These are phyloP conservation scores for Caenorhabditis afra DNA, from an alignment of 2,888 invertebrate genomes.

Conservation along the genomic window DNA sequence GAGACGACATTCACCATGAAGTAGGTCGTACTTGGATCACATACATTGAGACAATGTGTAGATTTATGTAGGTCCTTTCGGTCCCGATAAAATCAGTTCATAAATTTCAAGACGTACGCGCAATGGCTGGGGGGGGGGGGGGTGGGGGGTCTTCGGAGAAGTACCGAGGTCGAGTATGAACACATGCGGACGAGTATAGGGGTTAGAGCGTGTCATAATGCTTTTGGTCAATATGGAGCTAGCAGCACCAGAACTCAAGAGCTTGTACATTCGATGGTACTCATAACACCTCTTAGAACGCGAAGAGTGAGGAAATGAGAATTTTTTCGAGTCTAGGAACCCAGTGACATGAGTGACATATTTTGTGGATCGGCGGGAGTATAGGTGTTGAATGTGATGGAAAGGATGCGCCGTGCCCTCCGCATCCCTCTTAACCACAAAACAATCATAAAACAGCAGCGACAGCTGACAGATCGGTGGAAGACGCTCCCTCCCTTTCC, in stretches of 20 bases:
- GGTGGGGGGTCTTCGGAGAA: slow-evolving; percentile 6
- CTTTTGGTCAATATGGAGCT: slow-evolving; percentile 44
- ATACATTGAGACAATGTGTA: neutral
- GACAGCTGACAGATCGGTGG: slow-evolving; percentile 37
- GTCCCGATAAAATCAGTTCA: slow-evolving; percentile 54
- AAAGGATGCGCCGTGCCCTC: neutral
- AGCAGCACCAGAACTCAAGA: slow-evolving; percentile 6
- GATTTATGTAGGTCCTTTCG: neutral
- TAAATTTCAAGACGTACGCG: slow-evolving; percentile 42
- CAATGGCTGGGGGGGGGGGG: no score
- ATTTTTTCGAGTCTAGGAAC: slow-evolving; percentile 4
- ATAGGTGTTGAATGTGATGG: no score
- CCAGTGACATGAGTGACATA: slow-evolving; percentile 7
- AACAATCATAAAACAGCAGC: slow-evolving; percentile 55
- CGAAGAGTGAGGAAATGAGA: neutral
- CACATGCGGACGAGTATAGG: slow-evolving; percentile 26
- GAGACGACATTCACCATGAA: no score
- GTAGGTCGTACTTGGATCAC: neutral
- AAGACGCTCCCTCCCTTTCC: neutral
- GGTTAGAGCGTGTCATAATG: slow-evolving; percentile 45
- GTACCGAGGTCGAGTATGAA: slow-evolving; percentile 36
- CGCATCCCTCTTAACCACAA: slow-evolving; percentile 11
- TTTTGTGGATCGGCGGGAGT: neutral
- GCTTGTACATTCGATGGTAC: slow-evolving; percentile 41
- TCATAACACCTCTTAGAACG: slow-evolving; percentile 25